Evolutionary conservation across 2,888 invertebrate genomes (phyloP), one percentile per base, ranked within the genome.

Genomic region (Creontiades dilutus): DNA sequence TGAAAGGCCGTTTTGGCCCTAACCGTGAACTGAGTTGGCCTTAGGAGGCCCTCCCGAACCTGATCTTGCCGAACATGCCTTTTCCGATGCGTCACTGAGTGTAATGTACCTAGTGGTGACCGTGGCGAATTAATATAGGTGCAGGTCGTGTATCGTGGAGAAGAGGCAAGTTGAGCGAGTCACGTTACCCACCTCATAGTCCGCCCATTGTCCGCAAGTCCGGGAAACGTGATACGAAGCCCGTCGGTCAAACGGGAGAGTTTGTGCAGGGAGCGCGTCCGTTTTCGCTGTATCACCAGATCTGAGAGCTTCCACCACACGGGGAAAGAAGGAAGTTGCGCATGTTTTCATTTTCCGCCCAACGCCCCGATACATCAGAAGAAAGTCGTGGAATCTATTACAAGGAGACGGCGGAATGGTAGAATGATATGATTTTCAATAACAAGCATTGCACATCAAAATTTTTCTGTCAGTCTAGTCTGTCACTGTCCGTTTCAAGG

Each of bases 241-340:
- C 57, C 57, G 7, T 7, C n/a, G n/a, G 37, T 37, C 7, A 2
- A 37, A 37, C 37, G 37, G 7, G 16, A 16, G 57, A 57, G 57
- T 57, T 57, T 57, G 57, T 57, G 57, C 57, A 57, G 57, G 0
- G n/a, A 57, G 57, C n/a, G 57, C n/a, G 57, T 57, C 57, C 57
- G 57, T n/a, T 57, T 57, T 57, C 5, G 16, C 57, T 57, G 57
- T 57, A 37, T 37, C 37, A 37, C 7, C 37, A 7, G 37, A 37
- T 37, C 37, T 37, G 37, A 37, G 37, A 37, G 37, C 37, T 37
- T 7, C 37, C 37, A 37, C 37, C 37, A 37, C 37, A 37, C 7
- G 7, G 37, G 37, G 37, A 37, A 37, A 37, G 37, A 37, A 37
- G 37, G 37, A 37, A 37, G 37, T 37, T 37, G 7, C 37, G 7